Percentiles rank a stretch among this genome's conserved stretches.
These are phyloP conservation scores for Malurus cyaneus DNA, from an alignment of 2,113 vertebrate species.

Conservation along the genomic window DNA sequence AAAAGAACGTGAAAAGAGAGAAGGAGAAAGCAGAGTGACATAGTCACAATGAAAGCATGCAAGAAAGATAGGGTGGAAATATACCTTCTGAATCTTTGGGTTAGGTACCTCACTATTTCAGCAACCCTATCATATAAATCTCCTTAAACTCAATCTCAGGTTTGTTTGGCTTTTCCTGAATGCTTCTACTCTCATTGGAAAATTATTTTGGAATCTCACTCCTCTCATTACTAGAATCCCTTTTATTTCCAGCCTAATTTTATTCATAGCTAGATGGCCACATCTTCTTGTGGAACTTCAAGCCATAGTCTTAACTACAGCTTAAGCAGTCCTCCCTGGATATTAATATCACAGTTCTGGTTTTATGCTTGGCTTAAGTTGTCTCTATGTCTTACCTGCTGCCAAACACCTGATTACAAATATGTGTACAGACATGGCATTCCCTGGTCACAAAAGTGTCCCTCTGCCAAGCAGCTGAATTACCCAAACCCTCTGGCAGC, in stretches of 20 bases:
- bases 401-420: background rate
- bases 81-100: background rate
- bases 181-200: background rate
- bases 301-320: background rate
- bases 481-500: background rate
- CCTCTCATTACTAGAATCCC: background rate
- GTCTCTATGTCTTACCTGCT: background rate
- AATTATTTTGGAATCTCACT: background rate
- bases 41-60: background rate
- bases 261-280: background rate
- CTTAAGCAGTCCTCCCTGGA: background rate
- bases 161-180: background rate
- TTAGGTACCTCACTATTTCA: background rate
- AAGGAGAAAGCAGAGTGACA: background rate
- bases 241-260: constrained; percentile 29
- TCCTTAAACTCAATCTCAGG: background rate
- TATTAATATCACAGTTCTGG: background rate
- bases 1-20: background rate
- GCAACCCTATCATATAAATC: background rate
- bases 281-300: background rate
- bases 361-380: background rate
- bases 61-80: background rate
- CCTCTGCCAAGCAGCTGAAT: background rate
- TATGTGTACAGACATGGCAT: rapidly evolving
- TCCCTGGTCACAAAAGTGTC: background rate